Base-by-base conservation (phyloP, 2,113 vertebrate species). In the Parus major region DNA sequence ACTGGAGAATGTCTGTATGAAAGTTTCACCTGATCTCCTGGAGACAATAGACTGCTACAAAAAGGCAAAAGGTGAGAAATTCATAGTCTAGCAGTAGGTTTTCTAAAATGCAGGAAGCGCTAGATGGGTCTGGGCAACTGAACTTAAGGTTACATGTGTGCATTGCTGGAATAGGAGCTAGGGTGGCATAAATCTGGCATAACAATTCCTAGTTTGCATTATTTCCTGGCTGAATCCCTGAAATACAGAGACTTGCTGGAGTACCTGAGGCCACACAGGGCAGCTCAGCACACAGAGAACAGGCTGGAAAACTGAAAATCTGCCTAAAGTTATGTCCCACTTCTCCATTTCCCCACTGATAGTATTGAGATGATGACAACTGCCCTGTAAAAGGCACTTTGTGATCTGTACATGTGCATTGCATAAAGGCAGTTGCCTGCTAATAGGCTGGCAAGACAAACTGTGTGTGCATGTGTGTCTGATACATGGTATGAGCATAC, bases 31-130 rank as follows among this genome's bases (percentile, higher is more conserved):
- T 35, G 42, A 82, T 29, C 97, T 98, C 15, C 23, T 88, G 71
- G 92, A 41, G 92, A 97, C 5, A 63, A 63, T 98, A 79, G 36
- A 95, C 12, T 50, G 31, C 55, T 98, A 98, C 68, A 96, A 92
- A 95, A 57, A 39, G 68, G 69, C 63, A 81, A 96, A 88, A 97
- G 96, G 98, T 98, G 83, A 95, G 88, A 94, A 75, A 75, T 44
- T 90, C 31, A 11, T 21, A 65, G 46, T 64, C 29, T 20, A 23
- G 41, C 55, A 70, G n/a, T 36, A 85, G 5, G 15, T 71, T 76
- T 79, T 28, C 65, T 63, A 73, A 75, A 84, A 64, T 44, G 44
- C 72, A 39, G 39, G 47, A 78, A 88, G 23, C 20, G 57, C 17
- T 82, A 46, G 42, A 46, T 91, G 15, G 14, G 12, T 76, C 36